Conservation (phyloP, 2,797 vertebrate species). For the Melopsittacus undulatus region DNA sequence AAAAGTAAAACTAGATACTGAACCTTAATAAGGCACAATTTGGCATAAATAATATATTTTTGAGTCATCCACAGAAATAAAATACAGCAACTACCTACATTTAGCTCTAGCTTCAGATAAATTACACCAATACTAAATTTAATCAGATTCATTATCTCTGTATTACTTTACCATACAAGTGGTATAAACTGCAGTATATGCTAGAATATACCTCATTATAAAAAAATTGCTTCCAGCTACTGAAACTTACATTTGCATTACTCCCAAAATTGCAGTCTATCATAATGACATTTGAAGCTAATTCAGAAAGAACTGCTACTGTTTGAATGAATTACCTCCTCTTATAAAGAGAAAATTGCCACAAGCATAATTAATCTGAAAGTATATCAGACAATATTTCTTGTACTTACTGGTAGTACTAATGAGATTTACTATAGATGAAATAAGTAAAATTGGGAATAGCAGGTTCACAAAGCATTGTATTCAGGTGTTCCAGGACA, state of each 20-base stretch:
- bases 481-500: constrained; percentile 5
- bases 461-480: constrained; percentile 22
- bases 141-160: background rate
- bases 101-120: background rate
- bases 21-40: background rate
- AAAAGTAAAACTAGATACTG: background rate
- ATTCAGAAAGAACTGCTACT: constrained; percentile 12
- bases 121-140: background rate
- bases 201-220: constrained; percentile 16
- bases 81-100: background rate
- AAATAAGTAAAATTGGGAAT: constrained; percentile 42
- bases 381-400: constrained; percentile 39
- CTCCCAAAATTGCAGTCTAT: constrained; percentile 24
- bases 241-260: constrained; percentile 39
- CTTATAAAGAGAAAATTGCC: constrained; percentile 10
- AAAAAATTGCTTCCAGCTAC: constrained; percentile 41
- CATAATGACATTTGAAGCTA: constrained; percentile 27
- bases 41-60: background rate
- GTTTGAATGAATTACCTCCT: constrained; percentile 31
- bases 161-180: background rate
- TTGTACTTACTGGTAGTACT: constrained; percentile 28
- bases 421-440: constrained; percentile 54
- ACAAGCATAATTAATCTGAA: constrained; percentile 57
- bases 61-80: background rate
- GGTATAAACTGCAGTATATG: background rate